phyloP scores from a whole-genome alignment of 2,797 vertebrate species.

The Notamacropus eugenii region DNA sequence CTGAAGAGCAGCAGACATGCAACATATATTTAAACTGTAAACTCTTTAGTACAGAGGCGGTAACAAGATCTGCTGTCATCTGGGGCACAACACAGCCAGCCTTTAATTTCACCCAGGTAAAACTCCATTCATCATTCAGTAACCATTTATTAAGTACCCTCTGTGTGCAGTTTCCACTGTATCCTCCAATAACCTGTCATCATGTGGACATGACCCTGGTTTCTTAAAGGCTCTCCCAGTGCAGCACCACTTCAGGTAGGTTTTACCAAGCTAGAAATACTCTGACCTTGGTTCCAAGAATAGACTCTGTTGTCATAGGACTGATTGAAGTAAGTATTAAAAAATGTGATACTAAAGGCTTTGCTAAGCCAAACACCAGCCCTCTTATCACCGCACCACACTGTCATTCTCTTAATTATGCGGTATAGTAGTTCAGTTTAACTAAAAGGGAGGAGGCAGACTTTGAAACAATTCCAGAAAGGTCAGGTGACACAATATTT shows the following conservation, averaged over 20 bases:
- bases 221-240: neutral
- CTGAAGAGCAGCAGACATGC: slow-evolving; percentile 79
- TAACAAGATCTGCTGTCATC: slow-evolving; percentile 87
- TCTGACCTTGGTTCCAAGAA: neutral
- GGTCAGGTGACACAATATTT: neutral
- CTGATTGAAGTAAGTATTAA: neutral
- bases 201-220: neutral
- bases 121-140: neutral
- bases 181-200: neutral
- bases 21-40: slow-evolving; percentile 95
- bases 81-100: slow-evolving; percentile 91
- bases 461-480: neutral
- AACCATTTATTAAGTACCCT: neutral
- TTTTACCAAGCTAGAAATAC: neutral
- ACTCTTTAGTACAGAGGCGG: slow-evolving; percentile 92
- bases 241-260: neutral
- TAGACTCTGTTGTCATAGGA: neutral
- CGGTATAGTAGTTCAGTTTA: neutral
- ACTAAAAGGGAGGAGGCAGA: neutral
- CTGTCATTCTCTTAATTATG: neutral
- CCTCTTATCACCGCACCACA: neutral
- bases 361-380: neutral
- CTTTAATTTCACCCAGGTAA: slow-evolving; percentile 94
- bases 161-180: neutral
- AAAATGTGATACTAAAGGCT: neutral